Conservation (phyloP, 2,888 invertebrate species). For the Andrena flavipes region DNA sequence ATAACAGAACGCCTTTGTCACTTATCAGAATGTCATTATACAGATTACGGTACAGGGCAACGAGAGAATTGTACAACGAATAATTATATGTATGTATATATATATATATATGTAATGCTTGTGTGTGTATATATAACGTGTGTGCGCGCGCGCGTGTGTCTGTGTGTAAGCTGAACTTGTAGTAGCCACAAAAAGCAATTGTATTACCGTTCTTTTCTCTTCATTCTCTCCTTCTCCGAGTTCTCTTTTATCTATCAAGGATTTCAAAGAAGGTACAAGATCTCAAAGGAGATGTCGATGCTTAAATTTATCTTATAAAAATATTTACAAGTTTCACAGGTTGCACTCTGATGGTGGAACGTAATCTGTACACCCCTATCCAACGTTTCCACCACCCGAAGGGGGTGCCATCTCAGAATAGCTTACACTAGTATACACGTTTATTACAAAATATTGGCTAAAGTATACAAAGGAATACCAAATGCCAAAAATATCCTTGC, state of each 20-base stretch:
- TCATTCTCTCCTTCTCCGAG: background rate
- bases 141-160: background rate
- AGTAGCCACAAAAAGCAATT: slow-evolving; percentile 66
- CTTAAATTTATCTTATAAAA: slow-evolving; percentile 76
- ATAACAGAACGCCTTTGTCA: slow-evolving; percentile 63
- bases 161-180: slow-evolving; percentile 2
- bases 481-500: slow-evolving; percentile 72
- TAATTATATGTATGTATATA: slow-evolving; percentile 37
- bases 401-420: slow-evolving; percentile 40
- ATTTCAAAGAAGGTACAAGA: slow-evolving; percentile 56
- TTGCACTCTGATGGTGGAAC: slow-evolving; percentile 42
- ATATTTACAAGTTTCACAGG: slow-evolving; percentile 74
- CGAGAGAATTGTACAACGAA: slow-evolving; percentile 73
- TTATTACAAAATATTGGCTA: slow-evolving; percentile 74
- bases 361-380: slow-evolving; percentile 61
- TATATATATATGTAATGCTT: slow-evolving; percentile 11
- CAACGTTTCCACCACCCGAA: slow-evolving; percentile 25
- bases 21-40: slow-evolving; percentile 64
- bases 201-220: slow-evolving; percentile 35
- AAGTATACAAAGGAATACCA: slow-evolving; percentile 70
- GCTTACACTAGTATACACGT: slow-evolving; percentile 70
- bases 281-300: slow-evolving; percentile 49
- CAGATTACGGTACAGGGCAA: slow-evolving; percentile 60
- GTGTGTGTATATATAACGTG: slow-evolving; percentile 1
- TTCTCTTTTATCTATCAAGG: slow-evolving; percentile 2